Conservation (phyloP, 2,113 vertebrate species). For the Nesoenas mayeri region DNA sequence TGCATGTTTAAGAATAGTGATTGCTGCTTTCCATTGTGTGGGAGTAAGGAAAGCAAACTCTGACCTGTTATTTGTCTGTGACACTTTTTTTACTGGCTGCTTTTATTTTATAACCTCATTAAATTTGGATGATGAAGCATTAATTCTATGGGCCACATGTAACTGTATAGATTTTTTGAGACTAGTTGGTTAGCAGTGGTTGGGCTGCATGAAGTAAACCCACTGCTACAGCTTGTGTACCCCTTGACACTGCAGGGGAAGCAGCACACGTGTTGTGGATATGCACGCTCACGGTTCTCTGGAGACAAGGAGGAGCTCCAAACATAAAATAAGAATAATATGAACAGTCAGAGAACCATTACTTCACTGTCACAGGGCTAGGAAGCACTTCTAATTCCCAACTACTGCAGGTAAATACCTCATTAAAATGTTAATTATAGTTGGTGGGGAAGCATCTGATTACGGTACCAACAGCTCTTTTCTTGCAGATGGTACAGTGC, state of each 20-base stretch:
- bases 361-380: background rate
- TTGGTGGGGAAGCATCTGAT: background rate
- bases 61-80: conserved; percentile 46
- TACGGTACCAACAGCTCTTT: background rate
- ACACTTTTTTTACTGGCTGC: conserved; percentile 50
- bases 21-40: conserved; percentile 37
- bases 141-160: conserved; percentile 41
- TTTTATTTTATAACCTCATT: conserved; percentile 66
- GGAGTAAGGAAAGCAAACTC: background rate
- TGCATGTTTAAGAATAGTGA: conserved; percentile 28
- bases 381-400: conserved; percentile 5
- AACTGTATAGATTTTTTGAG: background rate
- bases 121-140: conserved; percentile 48
- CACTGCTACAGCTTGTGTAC: background rate
- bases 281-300: background rate
- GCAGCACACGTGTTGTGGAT: background rate
- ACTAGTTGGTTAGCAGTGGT: background rate
- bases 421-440: conserved; percentile 11
- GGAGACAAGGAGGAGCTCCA: background rate
- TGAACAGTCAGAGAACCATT: background rate
- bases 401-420: background rate
- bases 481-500: background rate
- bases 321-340: background rate
- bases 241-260: background rate
- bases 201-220: background rate